Evolutionary conservation across 2,888 invertebrate species (phyloP).

Genomic region (Cenopis cana): DNA sequence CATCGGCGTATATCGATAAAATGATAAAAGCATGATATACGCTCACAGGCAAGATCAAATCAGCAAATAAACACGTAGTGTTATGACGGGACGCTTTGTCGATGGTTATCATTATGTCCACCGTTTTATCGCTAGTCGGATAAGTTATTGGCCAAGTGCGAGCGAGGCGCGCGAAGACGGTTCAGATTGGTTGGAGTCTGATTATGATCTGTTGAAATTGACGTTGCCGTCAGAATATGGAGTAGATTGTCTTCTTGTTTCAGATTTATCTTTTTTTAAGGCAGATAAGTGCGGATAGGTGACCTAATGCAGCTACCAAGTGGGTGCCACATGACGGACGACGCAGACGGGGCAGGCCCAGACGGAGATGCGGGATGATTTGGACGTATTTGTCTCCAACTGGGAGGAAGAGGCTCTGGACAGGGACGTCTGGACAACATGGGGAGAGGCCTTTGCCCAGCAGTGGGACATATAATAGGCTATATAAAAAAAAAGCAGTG

Average conservation of each 20-base stretch:
- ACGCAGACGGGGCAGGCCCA: too few relatives aligned
- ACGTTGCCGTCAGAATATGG: neutral
- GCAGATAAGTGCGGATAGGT: too few relatives aligned
- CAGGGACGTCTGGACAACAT: too few relatives aligned
- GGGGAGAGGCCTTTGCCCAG: too few relatives aligned
- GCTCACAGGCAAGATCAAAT: slow-evolving; percentile 31
- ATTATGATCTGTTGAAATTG: neutral
- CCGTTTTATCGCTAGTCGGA: slow-evolving; percentile 42
- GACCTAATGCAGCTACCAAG: too few relatives aligned
- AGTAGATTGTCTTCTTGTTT: neutral
- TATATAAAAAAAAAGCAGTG: too few relatives aligned
- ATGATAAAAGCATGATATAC: slow-evolving; percentile 42
- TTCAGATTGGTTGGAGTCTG: slow-evolving; percentile 13
- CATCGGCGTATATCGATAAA: slow-evolving; percentile 29
- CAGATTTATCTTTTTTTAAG: neutral
- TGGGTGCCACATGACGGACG: too few relatives aligned
- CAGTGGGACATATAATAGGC: too few relatives aligned
- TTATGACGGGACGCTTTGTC: slow-evolving; percentile 42
- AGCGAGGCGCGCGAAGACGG: neutral
- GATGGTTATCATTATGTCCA: slow-evolving; percentile 41
- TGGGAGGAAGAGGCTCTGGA: too few relatives aligned
- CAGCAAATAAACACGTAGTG: slow-evolving; percentile 42
- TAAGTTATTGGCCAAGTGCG: slow-evolving; percentile 32
- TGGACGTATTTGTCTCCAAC: too few relatives aligned
- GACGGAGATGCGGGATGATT: too few relatives aligned